Percentiles rank a stretch among this genome's conserved stretches.
These are phyloP conservation scores for Pterois miles DNA, from an alignment of 2,797 vertebrate genomes.

Conservation along the genomic window DNA sequence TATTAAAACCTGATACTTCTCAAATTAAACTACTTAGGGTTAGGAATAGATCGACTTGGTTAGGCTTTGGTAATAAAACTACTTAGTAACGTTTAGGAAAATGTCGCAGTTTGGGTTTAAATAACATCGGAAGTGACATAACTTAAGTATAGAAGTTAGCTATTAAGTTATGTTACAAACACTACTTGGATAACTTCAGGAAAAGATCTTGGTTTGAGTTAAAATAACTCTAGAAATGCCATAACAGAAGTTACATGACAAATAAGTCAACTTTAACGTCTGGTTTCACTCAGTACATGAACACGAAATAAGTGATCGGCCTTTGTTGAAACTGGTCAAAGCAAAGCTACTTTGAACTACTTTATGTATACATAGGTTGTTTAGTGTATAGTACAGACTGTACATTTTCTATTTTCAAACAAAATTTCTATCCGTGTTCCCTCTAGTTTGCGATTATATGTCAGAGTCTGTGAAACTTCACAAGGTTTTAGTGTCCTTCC, in stretches of 20 bases:
- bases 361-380: too few species aligned
- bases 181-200: too few species aligned
- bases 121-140: too few species aligned
- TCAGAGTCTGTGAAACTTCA: conserved; percentile 28
- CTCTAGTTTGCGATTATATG: neutral
- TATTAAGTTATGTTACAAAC: too few species aligned
- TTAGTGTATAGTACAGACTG: neutral
- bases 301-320: neutral
- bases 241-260: too few species aligned
- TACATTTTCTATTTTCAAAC: neutral
- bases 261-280: neutral
- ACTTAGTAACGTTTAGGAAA: too few species aligned
- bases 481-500: conserved; percentile 38
- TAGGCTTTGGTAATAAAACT: too few species aligned
- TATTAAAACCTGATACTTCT: too few species aligned
- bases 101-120: too few species aligned
- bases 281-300: neutral
- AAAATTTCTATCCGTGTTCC: neutral
- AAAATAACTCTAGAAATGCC: neutral
- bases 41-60: too few species aligned
- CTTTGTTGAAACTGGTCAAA: neutral
- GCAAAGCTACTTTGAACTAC: neutral
- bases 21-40: too few species aligned
- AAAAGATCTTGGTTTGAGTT: neutral
- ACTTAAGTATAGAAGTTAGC: too few species aligned